A percentile compares a stretch with the other conserved stretches of the same genome.
Evolutionary conservation across 2,797 vertebrate species (phyloP).

Genomic region (Cynopterus sphinx): DNA sequence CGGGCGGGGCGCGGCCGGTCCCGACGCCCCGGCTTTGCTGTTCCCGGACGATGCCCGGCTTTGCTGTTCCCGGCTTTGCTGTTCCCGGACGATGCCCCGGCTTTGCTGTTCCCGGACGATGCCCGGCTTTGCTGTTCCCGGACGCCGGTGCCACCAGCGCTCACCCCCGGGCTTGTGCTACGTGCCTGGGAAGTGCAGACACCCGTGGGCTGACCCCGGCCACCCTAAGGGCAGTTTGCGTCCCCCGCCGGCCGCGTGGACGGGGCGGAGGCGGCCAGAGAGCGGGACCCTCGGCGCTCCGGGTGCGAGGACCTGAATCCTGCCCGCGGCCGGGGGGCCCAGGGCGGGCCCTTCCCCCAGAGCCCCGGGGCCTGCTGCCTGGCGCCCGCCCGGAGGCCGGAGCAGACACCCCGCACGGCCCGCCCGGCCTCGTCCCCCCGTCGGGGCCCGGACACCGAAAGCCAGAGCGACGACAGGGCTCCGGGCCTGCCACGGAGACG

Average conservation of each 20-base stretch:
- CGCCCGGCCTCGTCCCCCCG: too few relatives aligned
- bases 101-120: too few relatives aligned
- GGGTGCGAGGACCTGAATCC: too few relatives aligned
- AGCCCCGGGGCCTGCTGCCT: too few relatives aligned
- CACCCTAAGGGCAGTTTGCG: background rate
- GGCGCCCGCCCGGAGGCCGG: background rate
- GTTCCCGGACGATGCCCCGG: too few relatives aligned
- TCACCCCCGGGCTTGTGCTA: background rate
- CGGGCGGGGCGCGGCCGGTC: too few relatives aligned
- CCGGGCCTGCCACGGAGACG: background rate
- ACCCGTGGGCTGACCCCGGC: background rate
- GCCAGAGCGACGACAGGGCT: background rate
- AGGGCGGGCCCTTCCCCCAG: too few relatives aligned
- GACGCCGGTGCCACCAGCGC: accelerated
- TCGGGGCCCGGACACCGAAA: too few relatives aligned
- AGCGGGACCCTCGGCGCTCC: accelerated
- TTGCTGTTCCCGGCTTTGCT: too few relatives aligned
- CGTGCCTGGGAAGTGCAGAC: background rate
- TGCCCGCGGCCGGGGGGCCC: background rate
- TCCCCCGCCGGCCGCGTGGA: background rate
- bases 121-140: background rate
- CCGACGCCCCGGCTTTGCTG: too few relatives aligned
- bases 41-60: too few relatives aligned
- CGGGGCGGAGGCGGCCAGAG: too few relatives aligned
- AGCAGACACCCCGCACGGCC: background rate